A percentile compares a stretch with the other conserved stretches of the same genome.
phyloP scores from a whole-genome alignment of 2,113 vertebrate species.

The Candoia aspera region DNA sequence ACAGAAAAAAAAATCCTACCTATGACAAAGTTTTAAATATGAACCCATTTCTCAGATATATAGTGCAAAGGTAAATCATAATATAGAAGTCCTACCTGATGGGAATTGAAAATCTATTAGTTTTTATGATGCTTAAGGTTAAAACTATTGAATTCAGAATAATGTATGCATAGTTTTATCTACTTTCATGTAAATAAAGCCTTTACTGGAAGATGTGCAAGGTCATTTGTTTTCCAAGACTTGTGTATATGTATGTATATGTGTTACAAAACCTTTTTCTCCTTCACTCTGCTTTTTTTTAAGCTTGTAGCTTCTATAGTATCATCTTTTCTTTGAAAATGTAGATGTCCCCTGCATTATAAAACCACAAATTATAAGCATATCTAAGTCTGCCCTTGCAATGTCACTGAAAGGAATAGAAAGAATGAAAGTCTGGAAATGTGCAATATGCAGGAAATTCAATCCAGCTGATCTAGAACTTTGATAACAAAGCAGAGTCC shows the following conservation, averaged over 20 bases:
- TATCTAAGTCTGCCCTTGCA: constrained; percentile 81
- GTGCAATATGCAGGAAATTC: constrained; percentile 89
- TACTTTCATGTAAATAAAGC: constrained; percentile 37
- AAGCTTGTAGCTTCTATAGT: constrained; percentile 46
- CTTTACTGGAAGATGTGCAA: constrained; percentile 55
- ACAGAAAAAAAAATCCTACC: background rate
- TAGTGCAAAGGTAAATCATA: constrained; percentile 35
- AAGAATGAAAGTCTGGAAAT: constrained; percentile 74
- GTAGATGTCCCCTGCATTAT: constrained; percentile 72
- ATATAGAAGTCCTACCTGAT: constrained; percentile 36
- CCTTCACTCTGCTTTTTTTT: background rate
- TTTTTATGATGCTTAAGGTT: constrained; percentile 37
- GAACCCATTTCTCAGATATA: constrained; percentile 22
- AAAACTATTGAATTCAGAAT: constrained; percentile 51
- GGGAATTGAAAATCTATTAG: constrained; percentile 30
- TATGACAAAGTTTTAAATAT: constrained; percentile 48
- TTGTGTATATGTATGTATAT: constrained; percentile 46
- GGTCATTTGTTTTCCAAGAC: constrained; percentile 51
- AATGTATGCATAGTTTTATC: background rate
- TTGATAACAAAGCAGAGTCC: constrained; percentile 81
- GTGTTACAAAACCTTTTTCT: constrained; percentile 42
- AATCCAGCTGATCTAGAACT: constrained; percentile 86
- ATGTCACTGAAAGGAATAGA: constrained; percentile 74
- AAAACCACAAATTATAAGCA: constrained; percentile 76
- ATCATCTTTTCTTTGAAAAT: constrained; percentile 72